Evolutionary conservation across 2,797 vertebrate genomes (phyloP).

Genomic region (Phalanger gymnotis): DNA sequence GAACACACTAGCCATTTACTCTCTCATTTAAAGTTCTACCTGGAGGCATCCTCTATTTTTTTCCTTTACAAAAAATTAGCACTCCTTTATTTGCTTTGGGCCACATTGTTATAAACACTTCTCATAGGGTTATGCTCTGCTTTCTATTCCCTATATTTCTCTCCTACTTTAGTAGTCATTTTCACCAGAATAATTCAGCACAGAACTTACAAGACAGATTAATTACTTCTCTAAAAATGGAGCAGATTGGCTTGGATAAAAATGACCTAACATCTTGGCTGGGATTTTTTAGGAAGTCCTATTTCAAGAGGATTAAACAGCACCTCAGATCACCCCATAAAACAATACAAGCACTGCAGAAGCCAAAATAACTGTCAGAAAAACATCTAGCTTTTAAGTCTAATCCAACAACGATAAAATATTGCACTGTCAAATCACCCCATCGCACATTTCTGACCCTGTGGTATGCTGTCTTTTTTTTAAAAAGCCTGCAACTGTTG

Average conservation of each 20-base stretch:
- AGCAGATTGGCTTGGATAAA: conserved; percentile 18
- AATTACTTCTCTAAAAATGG: conserved; percentile 39
- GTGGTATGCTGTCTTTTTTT: conserved; percentile 81
- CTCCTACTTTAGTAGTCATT: background rate
- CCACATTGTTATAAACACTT: background rate
- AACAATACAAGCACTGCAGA: conserved; percentile 66
- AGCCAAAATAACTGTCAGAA: conserved; percentile 77
- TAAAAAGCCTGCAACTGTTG: conserved; percentile 80
- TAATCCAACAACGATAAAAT: conserved; percentile 72
- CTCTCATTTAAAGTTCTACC: background rate
- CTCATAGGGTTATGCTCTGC: background rate
- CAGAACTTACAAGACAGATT: conserved; percentile 2
- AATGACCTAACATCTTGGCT: background rate
- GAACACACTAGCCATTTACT: background rate
- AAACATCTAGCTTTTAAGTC: conserved; percentile 78
- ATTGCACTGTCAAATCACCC: conserved; percentile 80
- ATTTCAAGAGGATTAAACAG: conserved; percentile 71
- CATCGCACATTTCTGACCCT: conserved; percentile 80
- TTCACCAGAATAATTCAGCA: conserved; percentile 27
- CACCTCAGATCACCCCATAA: conserved; percentile 55
- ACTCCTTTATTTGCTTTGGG: background rate
- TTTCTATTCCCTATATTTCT: background rate
- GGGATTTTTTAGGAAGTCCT: conserved; percentile 21
- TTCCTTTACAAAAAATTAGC: background rate
- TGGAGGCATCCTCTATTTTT: background rate